These are phyloP conservation scores for Sinotaia quadrata DNA, from an alignment of 2,888 invertebrate species.

Conservation along the genomic window DNA sequence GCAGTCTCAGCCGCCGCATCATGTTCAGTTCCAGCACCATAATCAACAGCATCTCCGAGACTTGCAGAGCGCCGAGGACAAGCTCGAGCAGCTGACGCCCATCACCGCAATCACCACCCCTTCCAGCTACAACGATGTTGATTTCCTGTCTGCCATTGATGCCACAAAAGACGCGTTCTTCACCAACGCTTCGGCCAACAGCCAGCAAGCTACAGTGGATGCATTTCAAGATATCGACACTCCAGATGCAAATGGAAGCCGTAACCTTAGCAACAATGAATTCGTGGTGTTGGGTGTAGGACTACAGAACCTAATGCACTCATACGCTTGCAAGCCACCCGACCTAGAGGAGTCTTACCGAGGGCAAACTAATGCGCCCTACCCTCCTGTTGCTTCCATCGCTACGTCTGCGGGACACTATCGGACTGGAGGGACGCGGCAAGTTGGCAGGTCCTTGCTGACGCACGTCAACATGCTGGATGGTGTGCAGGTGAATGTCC, in stretches of 20 bases:
- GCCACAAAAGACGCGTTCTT: constrained; percentile 2
- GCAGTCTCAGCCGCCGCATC: not conserved
- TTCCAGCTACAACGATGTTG: not conserved
- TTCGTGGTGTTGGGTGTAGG: constrained; percentile 71
- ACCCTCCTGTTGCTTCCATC: constrained; percentile 19
- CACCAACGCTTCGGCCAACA: not conserved
- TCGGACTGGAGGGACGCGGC: not conserved
- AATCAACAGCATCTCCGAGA: not conserved
- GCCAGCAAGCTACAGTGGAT: not conserved
- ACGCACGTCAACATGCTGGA: constrained; percentile 47
- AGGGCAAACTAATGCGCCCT: not conserved
- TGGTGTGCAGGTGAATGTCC: constrained; percentile 42
- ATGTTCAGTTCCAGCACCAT: not conserved
- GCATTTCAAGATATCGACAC: not conserved
- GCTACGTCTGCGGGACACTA: constrained; percentile 7
- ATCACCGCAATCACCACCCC: not conserved
- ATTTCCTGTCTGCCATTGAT: not conserved
- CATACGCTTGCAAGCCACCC: constrained; percentile 50
- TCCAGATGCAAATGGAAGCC: not conserved
- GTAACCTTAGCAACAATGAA: constrained; percentile 43
- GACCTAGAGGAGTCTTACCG: too few relatives aligned
- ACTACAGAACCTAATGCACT: constrained; percentile 65
- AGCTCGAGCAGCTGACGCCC: not conserved
- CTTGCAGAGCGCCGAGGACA: not conserved
- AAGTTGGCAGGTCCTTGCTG: constrained; percentile 45